Base-by-base conservation (phyloP, 2,113 vertebrate genomes). In the Aptenodytes patagonicus region DNA sequence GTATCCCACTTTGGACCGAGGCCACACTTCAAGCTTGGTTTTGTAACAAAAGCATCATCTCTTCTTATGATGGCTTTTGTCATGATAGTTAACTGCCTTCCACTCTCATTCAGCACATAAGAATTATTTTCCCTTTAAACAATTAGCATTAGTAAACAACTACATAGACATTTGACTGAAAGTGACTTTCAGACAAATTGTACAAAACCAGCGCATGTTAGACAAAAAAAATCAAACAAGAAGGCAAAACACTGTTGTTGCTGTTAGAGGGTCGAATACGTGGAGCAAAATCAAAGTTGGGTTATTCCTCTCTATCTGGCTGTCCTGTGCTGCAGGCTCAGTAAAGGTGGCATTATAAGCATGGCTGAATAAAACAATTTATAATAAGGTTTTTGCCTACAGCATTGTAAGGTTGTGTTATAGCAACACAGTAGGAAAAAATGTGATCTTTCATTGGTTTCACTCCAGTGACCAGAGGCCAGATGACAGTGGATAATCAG, bases 401-500 rank as follows among this genome's bases (percentile, higher is more conserved):
- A 83, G 81, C 36, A 5, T 46, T 1, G 0, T 38, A 49, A 66
- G 81, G 75, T 75, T 83, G 78, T 3, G 7, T 55, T 93, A 76
- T 51, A 95, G 87, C 72, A 87, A 68, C 80, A 82, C 95, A 89
- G 94, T 89, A 69, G 89, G 86, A 91, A 97, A 70, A 70, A 94
- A 79, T 75, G 90, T 58, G 87, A 97, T 94, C 91, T 78, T 91
- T 96, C 69, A 72, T 61, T 93, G 89, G 77, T 85, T 85, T 92
- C 86, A 71, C 90, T 92, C 25, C 3, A 0, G 76, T 80, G 40
- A 83, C 91, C 90, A 70, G 62, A 49, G 88, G 60, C 73, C 80
- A 73, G 58, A 66, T 78, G 84, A 88, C 78, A 91, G 80, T 44
- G 92, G 88, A 96, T 97, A 93, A 80, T 87, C 83, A 97, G 87